A percentile compares a stretch with the other conserved stretches of the same genome.
Conservation (phyloP, 1,140 invertebrate species). For the Cataglyphis hispanica region DNA sequence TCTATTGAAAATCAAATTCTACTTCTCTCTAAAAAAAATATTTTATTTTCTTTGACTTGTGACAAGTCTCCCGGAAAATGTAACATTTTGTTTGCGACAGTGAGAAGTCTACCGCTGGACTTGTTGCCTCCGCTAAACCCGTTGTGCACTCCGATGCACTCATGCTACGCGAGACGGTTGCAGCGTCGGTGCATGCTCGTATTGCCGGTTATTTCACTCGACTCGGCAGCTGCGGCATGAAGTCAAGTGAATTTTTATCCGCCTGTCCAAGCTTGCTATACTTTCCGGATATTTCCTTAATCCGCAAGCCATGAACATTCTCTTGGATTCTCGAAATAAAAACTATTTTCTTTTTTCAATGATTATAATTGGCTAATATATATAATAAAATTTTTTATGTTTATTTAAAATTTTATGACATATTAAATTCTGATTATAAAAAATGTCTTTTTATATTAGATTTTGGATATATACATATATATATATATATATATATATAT, state of each 20-base stretch:
- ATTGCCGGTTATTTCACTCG: slow-evolving; percentile 17
- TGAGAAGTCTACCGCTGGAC: slow-evolving; percentile 15
- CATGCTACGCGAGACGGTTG: slow-evolving; percentile 9
- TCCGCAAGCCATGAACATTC: not conserved
- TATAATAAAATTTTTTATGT: not conserved
- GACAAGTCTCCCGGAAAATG: not conserved
- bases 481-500: not conserved
- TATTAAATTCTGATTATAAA: not conserved
- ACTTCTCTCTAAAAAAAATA: not conserved
- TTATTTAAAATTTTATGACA: not conserved
- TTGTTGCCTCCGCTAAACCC: slow-evolving; percentile 33
- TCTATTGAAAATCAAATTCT: not conserved
- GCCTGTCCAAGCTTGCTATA: not conserved
- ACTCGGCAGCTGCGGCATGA: not conserved
- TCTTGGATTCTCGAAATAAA: not conserved
- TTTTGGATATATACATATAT: not conserved
- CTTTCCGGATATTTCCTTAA: slow-evolving; percentile 49
- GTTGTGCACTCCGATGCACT: slow-evolving; percentile 38
- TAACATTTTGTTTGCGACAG: slow-evolving; percentile 1
- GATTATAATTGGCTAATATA: not conserved
- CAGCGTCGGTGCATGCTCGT: slow-evolving; percentile 1
- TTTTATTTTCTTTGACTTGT: not conserved
- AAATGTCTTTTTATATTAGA: not conserved
- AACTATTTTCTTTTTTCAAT: not conserved
- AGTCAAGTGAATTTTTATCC: slow-evolving; percentile 52